Conservation (phyloP, 2,888 invertebrate genomes). For the Perdita meconis region DNA sequence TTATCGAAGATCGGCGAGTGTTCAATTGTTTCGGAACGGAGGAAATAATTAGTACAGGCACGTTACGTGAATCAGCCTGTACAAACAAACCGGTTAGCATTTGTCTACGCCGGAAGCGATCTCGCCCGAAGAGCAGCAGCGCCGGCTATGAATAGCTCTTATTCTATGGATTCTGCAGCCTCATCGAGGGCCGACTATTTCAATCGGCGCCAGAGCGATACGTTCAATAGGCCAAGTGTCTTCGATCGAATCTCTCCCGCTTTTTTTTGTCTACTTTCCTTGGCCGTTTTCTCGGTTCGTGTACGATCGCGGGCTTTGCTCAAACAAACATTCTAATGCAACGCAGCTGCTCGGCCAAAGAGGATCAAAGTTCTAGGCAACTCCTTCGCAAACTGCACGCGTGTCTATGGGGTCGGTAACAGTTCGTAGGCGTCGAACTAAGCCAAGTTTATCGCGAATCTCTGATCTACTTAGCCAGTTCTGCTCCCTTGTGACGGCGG, state of each 20-base stretch:
- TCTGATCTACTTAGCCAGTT: slow-evolving; percentile 51
- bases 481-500: slow-evolving; percentile 1
- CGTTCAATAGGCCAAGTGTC: background rate
- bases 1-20: too few species aligned
- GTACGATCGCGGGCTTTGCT: background rate
- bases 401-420: background rate
- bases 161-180: slow-evolving; percentile 2
- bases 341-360: background rate
- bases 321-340: slow-evolving; percentile 7
- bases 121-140: slow-evolving; percentile 9
- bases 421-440: slow-evolving; percentile 22
- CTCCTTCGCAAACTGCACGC: slow-evolving; percentile 1
- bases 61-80: background rate
- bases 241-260: slow-evolving; percentile 4
- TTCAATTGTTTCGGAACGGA: too few species aligned
- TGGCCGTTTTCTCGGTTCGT: background rate
- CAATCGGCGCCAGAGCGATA: slow-evolving; percentile 16
- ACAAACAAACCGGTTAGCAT: background rate
- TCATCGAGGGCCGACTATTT: slow-evolving; percentile 18
- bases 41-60: background rate
- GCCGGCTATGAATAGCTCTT: slow-evolving; percentile 19
- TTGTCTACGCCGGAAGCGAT: background rate
- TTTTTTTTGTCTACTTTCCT: background rate
- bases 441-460: slow-evolving; percentile 48
- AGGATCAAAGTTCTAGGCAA: slow-evolving; percentile 23